Evolutionary conservation across 2,888 invertebrate species (phyloP).

Genomic region (Encarsia formosa): DNA sequence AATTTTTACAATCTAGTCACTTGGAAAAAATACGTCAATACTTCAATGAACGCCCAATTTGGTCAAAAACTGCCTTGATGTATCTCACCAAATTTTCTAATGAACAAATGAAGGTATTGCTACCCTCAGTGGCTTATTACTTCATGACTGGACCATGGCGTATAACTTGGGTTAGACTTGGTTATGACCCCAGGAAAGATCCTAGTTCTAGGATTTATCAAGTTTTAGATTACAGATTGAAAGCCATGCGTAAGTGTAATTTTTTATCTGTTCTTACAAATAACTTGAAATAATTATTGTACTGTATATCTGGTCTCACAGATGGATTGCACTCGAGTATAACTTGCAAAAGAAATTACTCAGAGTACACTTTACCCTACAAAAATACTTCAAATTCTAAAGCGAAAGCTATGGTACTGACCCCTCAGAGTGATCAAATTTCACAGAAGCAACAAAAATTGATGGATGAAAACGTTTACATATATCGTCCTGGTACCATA

Average conservation of each 20-base stretch:
- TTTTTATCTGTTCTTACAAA: too few relatives aligned
- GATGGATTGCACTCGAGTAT: conserved; percentile 55
- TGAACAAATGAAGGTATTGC: conserved; percentile 67
- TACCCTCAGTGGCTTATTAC: conserved; percentile 82
- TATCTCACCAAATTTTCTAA: conserved; percentile 61
- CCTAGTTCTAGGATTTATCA: conserved; percentile 79
- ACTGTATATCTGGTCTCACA: conserved; percentile 28
- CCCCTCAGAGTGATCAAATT: conserved; percentile 38
- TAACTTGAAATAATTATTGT: too few relatives aligned
- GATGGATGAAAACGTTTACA: conserved; percentile 55
- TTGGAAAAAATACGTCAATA: conserved; percentile 49
- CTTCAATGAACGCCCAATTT: conserved; percentile 84
- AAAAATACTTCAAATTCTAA: conserved; percentile 50
- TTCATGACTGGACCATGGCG: conserved; percentile 91
- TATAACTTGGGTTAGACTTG: conserved; percentile 81
- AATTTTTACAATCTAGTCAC: conserved; percentile 47
- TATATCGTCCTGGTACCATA: conserved; percentile 67
- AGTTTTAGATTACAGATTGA: conserved; percentile 76
- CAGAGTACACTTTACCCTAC: conserved; percentile 52
- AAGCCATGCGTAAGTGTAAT: conserved; percentile 57
- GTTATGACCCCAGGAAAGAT: conserved; percentile 86
- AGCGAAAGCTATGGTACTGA: conserved; percentile 47
- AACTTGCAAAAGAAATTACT: conserved; percentile 54
- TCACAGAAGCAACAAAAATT: conserved; percentile 38
- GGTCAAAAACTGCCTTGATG: conserved; percentile 76